These are phyloP conservation scores for Mongoloraphidia duomilia DNA, from an alignment of 2,888 invertebrate species.

Conservation along the genomic window DNA sequence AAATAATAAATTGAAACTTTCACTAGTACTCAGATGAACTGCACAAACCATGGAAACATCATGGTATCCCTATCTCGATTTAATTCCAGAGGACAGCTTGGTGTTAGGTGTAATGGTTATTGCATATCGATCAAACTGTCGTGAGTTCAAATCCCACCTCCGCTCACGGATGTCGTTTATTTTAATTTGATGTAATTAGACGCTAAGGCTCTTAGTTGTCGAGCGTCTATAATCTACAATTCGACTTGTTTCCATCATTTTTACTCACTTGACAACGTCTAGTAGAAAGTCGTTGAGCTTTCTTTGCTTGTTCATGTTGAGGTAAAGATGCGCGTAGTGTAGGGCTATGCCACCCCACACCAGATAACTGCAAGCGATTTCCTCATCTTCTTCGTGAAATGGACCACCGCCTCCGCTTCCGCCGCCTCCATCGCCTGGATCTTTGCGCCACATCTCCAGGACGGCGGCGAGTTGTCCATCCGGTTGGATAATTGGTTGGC, in stretches of 20 bases:
- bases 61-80: too few relatives aligned
- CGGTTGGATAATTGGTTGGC: constrained; percentile 48
- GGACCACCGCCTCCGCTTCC: constrained; percentile 23
- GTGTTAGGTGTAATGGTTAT: too few relatives aligned
- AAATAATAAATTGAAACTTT: too few relatives aligned
- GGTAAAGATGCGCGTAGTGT: constrained; percentile 52
- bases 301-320: constrained; percentile 53
- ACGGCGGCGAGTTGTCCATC: constrained; percentile 50
- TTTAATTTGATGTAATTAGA: too few relatives aligned
- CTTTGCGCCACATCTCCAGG: constrained; percentile 49
- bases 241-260: background rate
- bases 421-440: constrained; percentile 13
- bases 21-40: too few relatives aligned
- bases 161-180: too few relatives aligned
- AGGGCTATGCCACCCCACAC: constrained; percentile 57
- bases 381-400: constrained; percentile 54
- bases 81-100: too few relatives aligned
- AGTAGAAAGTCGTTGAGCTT: constrained; percentile 63
- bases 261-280: constrained; percentile 62
- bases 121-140: too few relatives aligned
- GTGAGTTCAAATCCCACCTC: too few relatives aligned
- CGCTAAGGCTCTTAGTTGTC: too few relatives aligned
- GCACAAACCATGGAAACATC: too few relatives aligned
- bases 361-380: constrained; percentile 47
- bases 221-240: too few relatives aligned